Conservation (phyloP, 1,140 invertebrate species). For the Magallana angulata region DNA sequence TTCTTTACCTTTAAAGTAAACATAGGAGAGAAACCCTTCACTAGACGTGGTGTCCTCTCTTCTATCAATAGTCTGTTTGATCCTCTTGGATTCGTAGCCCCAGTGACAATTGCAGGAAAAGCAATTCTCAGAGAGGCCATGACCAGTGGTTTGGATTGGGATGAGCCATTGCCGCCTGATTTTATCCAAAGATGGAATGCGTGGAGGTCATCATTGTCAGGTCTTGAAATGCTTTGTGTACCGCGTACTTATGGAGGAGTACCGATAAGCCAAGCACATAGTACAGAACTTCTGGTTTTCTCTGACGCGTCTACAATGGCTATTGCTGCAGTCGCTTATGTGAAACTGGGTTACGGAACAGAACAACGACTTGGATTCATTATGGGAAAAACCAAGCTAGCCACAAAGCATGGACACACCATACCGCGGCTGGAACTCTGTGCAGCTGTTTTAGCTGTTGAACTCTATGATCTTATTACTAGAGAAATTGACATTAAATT, state of each 20-base stretch:
- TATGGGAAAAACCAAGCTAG: slow-evolving; percentile 53
- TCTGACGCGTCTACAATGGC: slow-evolving; percentile 44
- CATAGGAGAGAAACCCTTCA: background rate
- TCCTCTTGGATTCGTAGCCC: background rate
- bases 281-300: slow-evolving; percentile 34
- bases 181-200: slow-evolving; percentile 39
- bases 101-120: background rate
- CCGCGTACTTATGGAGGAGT: background rate
- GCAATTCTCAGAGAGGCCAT: background rate
- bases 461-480: slow-evolving; percentile 35
- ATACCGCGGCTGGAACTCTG: slow-evolving; percentile 57
- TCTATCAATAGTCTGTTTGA: background rate
- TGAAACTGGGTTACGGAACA: background rate
- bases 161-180: background rate
- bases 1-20: slow-evolving; percentile 7
- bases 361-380: slow-evolving; percentile 39
- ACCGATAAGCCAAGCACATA: slow-evolving; percentile 69
- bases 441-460: slow-evolving; percentile 48
- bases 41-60: slow-evolving; percentile 15
- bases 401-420: slow-evolving; percentile 47
- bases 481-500: slow-evolving; percentile 17
- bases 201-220: slow-evolving; percentile 50
- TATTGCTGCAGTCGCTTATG: slow-evolving; percentile 39
- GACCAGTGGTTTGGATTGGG: background rate
- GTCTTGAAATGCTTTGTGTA: background rate